Evolutionary conservation across 2,888 invertebrate genomes (phyloP), one percentile per base, ranked within the genome.

Genomic region (Dugesia japonica): DNA sequence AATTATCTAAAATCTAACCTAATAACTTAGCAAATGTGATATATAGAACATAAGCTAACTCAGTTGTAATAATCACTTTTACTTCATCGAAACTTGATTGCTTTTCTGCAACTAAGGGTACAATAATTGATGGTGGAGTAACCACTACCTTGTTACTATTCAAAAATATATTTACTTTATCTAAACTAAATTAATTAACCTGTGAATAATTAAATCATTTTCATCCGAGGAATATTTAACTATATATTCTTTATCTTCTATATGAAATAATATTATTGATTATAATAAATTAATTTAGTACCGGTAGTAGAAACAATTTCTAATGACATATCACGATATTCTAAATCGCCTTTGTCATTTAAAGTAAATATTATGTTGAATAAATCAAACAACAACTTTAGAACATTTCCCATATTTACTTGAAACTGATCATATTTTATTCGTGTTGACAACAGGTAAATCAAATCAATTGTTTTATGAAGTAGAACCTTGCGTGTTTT

Each of bases 311-410:
- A 56, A 9, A 23, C 23, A 56, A 56, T n/a, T 4, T 56, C 56
- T 9, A 56, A n/a, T 9, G 56, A n/a, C 17, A 56, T 23, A 9
- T 56, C 7, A 9, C 56, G n/a, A 23, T 56, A 56, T 9, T 20
- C 56, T 20, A 56, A n/a, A n/a, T 56, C 23, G 7, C 20, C 56
- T 20, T 56, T 23, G 20, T 20, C 4, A 56, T 56, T 56, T 56
- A 56, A 56, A n/a, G 23, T 23, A 23, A 56, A 56, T 56, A 23
- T 56, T 4, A 20, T 4, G 56, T 23, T 56, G 17, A 56, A 56
- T 56, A 56, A 56, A 20, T 56, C 56, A n/a, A 56, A 56, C 56
- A 56, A 56, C 23, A 56, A 56, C n/a, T 56, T 56, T 23, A 56
- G 23, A 56, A 56, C 23, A n/a, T 56, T 56, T 4, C 56, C 56